Evolutionary conservation across 2,113 vertebrate genomes (phyloP), one percentile per base, ranked within the genome.

Genomic region (Notothenia rossii): DNA sequence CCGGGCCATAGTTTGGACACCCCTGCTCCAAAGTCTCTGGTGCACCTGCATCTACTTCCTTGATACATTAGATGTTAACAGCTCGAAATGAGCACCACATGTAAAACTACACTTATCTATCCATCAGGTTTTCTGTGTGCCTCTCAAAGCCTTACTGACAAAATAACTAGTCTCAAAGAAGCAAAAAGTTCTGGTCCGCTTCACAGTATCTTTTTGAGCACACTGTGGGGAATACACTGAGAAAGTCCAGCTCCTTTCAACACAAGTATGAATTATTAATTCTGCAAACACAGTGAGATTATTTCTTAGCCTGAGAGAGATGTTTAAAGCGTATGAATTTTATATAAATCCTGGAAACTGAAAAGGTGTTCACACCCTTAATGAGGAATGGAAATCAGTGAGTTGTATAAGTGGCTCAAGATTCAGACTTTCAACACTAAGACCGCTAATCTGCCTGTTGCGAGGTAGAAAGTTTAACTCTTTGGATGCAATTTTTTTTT

Each of bases 291-390:
- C 10, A 48, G 46, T 36, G 15, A 58, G 40, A 48, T 20, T 15
- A 45, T 14, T 59, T 20, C n/a, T 3, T 18, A 51, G 49, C 6
- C 3, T 45, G 20, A 46, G 36, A 46, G 40, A 59, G 20, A 45
- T 12, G 54, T 73, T 62, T 49, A 43, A 50, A 22, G 14, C 60
- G 20, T 29, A 56, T 33, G 3, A 50, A 10, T 67, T 68, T 84
- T 71, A 8, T 48, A 33, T 22, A 36, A 78, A 58, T 69, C 20
- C 18, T 18, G 20, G 10, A 48, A 58, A 67, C 64, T 45, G n/a
- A 14, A 69, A 46, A 45, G 2, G 33, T 25, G 11, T 36, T 63
- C 54, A 45, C 5, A 50, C 43, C 43, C 14, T 29, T 66, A 49
- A 59, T 25, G 45, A 2, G 58, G 25, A 5, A 4, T 18, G 10